Evolutionary conservation across 2,888 invertebrate genomes (phyloP).

Genomic region (Ectemnius lituratus): DNA sequence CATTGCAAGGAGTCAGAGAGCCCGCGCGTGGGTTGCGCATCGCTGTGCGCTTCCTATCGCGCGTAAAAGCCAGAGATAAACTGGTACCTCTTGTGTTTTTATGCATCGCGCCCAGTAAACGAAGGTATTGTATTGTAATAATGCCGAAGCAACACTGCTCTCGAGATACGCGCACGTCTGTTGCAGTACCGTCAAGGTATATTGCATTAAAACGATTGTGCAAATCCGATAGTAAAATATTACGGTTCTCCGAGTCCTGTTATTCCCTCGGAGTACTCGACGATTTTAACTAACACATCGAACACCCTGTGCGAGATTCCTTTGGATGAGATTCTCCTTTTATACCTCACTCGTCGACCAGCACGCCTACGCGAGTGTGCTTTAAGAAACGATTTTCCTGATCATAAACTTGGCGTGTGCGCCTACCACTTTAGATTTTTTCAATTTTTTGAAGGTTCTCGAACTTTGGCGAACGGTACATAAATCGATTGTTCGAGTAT

Average conservation of each 20-base stretch:
- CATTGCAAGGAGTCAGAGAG: no score
- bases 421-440: no score
- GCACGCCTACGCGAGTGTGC: neutral
- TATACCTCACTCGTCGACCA: neutral
- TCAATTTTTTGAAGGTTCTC: no score
- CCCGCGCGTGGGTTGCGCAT: constrained; percentile 19
- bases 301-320: neutral
- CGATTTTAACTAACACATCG: neutral
- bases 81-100: constrained; percentile 24
- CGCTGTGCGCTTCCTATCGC: constrained; percentile 52
- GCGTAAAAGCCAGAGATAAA: constrained; percentile 51
- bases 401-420: constrained; percentile 8
- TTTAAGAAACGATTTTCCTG: neutral
- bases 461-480: no score
- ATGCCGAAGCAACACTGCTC: constrained; percentile 12
- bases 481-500: no score
- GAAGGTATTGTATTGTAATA: constrained; percentile 46
- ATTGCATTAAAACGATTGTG: constrained; percentile 19
- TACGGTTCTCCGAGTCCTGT: neutral
- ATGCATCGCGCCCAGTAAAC: constrained; percentile 34
- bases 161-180: no score
- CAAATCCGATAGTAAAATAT: constrained; percentile 34
- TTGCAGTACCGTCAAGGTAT: no score
- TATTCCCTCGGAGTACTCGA: neutral
- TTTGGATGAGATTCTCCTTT: neutral